Conservation (phyloP, 2,113 vertebrate species). For the Pyxicephalus adspersus region DNA sequence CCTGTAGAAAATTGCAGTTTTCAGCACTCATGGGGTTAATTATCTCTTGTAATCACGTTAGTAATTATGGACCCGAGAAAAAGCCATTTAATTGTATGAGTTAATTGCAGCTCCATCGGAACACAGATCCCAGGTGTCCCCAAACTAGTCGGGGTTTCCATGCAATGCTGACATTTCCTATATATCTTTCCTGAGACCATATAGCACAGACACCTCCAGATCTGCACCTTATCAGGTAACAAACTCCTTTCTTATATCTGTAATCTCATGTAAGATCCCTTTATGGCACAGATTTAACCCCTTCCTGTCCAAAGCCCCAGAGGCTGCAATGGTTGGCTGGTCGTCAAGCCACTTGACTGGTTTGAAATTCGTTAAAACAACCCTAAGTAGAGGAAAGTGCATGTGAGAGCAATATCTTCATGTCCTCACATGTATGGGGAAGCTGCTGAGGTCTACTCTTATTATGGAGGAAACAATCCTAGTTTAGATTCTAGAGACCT, state of each 20-base stretch:
- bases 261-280: background rate
- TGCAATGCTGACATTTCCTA: background rate
- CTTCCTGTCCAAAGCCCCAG: background rate
- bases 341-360: background rate
- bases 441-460: background rate
- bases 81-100: constrained; percentile 4
- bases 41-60: background rate
- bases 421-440: background rate
- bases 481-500: too few species aligned
- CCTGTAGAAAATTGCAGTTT: background rate
- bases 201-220: too few species aligned
- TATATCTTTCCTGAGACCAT: too few species aligned
- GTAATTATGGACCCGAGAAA: constrained; percentile 6
- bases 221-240: too few species aligned
- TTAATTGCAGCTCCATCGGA: constrained; percentile 23
- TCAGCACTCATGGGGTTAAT: constrained; percentile 6
- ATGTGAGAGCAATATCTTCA: background rate
- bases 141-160: background rate
- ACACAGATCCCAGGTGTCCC: background rate
- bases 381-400: background rate
- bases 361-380: background rate
- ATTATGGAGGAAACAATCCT: background rate
- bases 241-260: background rate
- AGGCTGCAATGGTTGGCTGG: background rate
- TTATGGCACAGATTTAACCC: background rate